A percentile compares a stretch with the other conserved stretches of the same genome.
Evolutionary conservation across 1,140 invertebrate species (phyloP).

Genomic region (Hypothenemus hampei): DNA sequence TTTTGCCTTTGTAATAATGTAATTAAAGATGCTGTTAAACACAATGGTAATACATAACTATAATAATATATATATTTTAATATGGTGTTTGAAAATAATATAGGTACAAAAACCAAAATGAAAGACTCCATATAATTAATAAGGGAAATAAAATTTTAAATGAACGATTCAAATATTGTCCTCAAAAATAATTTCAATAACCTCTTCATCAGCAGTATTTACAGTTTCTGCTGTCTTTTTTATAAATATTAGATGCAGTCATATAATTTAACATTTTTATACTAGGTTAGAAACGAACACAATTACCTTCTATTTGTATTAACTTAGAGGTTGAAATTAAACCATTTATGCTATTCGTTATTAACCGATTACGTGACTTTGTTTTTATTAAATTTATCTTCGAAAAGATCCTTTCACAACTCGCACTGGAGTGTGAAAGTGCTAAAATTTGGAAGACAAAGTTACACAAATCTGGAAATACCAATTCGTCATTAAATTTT

Average conservation of each 20-base stretch:
- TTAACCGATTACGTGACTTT: not conserved
- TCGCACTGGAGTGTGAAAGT: slow-evolving; percentile 8
- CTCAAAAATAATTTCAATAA: not conserved
- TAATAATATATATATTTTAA: not conserved
- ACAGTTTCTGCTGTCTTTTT: not conserved
- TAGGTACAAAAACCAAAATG: not conserved
- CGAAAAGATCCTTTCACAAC: slow-evolving; percentile 1
- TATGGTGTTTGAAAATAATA: not conserved
- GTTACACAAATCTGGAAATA: slow-evolving; percentile 2
- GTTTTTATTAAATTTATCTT: slow-evolving; percentile 3
- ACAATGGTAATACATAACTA: too few species aligned
- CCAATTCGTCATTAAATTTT: not conserved
- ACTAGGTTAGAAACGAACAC: slow-evolving; percentile 6
- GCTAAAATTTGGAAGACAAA: slow-evolving; percentile 3
- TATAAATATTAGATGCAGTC: slow-evolving; percentile 31
- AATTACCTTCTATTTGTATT: slow-evolving; percentile 13
- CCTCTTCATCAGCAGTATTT: not conserved
- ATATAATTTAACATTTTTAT: slow-evolving; percentile 26
- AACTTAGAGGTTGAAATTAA: slow-evolving; percentile 25
- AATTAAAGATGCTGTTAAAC: too few species aligned
- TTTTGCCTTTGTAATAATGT: not conserved
- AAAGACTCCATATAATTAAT: too few species aligned
- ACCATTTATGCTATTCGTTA: slow-evolving; percentile 1
- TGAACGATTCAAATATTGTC: not conserved
- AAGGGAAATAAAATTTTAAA: not conserved